Evolutionary conservation across 2,888 invertebrate species (phyloP), one percentile per base, ranked within the genome.

Genomic region (Drosophila nigricruria): DNA sequence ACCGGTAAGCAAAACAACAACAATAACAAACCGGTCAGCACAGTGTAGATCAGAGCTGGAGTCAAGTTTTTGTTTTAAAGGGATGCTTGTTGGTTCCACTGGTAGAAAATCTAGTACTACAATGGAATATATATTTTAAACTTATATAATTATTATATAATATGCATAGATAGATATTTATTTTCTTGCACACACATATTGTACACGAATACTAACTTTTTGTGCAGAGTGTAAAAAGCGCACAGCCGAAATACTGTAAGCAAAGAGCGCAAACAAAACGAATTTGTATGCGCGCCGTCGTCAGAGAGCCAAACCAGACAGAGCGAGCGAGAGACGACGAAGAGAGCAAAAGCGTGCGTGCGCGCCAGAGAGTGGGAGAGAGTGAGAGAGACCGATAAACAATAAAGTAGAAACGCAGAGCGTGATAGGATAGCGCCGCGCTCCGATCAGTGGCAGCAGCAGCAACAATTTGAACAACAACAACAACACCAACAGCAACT

Each of bases 171-270:
- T 14, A 34, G 2, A 36, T 18, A 38, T 36, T 36, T 36, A 27
- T 38, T 18, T 27, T 18, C 16, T 42, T 56, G 42, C 30, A 42
- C 42, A 20, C 30, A 30, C 14, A 12, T 12, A 23, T 49, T 42
- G n/a, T 25, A 57, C 32, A 27, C n/a, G 47, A 25, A 23, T 23
- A 18, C 36, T 50, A 50, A 62, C 70, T 63, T 79, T 79, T 70
- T 72, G 77, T 69, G 60, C 77, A 87, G 88, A 82, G 86, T 82
- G 82, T 77, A 79, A 73, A 68, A 49, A 49, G 71, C 73, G 52
- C 54, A 45, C 61, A 68, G 63, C 54, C 59, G 62, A 70, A 57
- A 66, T 72, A 45, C 65, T 66, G 54, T 58, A 42, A 60, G 57
- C 61, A 36, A 56, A 56, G 66, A 66, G 71, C 68, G 64, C 63